phyloP scores from a whole-genome alignment of 2,888 invertebrate genomes.

The Cosmopolites sordidus region DNA sequence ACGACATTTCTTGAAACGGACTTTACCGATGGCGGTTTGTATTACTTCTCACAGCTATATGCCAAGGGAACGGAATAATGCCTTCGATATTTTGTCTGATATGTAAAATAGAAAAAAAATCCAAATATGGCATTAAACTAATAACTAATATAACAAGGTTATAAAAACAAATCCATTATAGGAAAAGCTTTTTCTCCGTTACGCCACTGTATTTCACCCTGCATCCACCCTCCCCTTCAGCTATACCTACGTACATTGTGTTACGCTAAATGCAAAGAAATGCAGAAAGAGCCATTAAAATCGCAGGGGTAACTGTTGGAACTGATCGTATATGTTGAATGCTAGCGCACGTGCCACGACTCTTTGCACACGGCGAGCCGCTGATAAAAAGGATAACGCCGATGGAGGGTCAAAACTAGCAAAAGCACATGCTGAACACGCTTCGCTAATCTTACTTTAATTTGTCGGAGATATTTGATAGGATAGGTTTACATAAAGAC shows the following conservation, averaged over 20 bases:
- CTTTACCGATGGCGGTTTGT: no score
- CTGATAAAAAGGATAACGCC: constrained; percentile 13
- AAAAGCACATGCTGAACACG: constrained; percentile 12
- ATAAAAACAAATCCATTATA: no score
- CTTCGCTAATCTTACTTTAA: constrained; percentile 2
- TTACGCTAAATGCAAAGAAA: constrained; percentile 24
- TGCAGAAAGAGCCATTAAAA: constrained; percentile 27
- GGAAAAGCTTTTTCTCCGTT: no score
- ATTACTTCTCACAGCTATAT: no score
- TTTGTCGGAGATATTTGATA: no score
- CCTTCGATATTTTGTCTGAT: no score
- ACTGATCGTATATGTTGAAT: constrained; percentile 17
- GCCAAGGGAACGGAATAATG: no score
- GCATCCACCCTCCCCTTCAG: constrained; percentile 14
- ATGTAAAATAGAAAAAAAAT: no score
- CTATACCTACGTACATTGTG: constrained; percentile 17
- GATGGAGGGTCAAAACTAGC: constrained; percentile 3
- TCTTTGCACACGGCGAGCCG: constrained; percentile 2
- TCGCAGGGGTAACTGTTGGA: constrained; percentile 19
- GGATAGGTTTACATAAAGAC: no score
- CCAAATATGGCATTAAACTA: no score
- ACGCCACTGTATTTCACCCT: constrained; percentile 20
- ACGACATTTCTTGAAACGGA: no score
- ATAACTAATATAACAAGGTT: no score
- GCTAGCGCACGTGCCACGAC: constrained; percentile 23